Evolutionary conservation across 2,113 vertebrate genomes (phyloP), one percentile per base, ranked within the genome.

Genomic region (Vimba vimba): DNA sequence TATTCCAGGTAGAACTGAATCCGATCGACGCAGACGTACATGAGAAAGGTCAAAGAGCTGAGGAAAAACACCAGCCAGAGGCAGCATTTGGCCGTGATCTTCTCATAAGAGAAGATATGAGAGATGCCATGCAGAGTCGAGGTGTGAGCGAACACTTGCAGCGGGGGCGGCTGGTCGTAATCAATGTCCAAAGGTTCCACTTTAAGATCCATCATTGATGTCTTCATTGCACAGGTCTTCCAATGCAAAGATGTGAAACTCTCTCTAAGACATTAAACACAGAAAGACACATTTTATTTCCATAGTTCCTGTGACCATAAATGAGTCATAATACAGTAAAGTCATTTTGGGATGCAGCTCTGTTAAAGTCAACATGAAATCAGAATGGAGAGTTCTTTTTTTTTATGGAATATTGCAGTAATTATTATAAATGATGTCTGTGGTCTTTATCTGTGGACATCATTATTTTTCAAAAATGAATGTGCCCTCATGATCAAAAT

Each of bases 81-180:
- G 87, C 96, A 94, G 91, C 98, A 97, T 90, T 96, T 97, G 88
- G 96, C 89, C 73, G 96, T 97, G 66, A 97, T 93, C 66, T 97
- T 96, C 93, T 97, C 97, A 27, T 98, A 97, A 0, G 97, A 97
- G 95, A 99, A 99, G 94, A 99, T 98, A 94, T 99, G 98, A 10
- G 97, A 95, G 93, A 99, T 95, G 87, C 98, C 98, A 60, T 99
- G 98, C 85, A 99, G 95, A 4, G 97, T 99, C 85, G 98, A 99
- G 90, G 94, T 96, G 94, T 96, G 97, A 84, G 98, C 97, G 15
- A 99, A 99, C 93, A 97, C 97, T 95, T 99, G 96, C 85, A 99
- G 91, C 84, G 97, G 95, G 78, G 96, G 95, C 0, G 98, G 98
- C 3, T 96, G 96, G 78, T 94, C 93, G 2, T 95, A 92, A 92